These are phyloP conservation scores for Tragulus kanchil DNA, from an alignment of 2,113 vertebrate species.

Conservation along the genomic window DNA sequence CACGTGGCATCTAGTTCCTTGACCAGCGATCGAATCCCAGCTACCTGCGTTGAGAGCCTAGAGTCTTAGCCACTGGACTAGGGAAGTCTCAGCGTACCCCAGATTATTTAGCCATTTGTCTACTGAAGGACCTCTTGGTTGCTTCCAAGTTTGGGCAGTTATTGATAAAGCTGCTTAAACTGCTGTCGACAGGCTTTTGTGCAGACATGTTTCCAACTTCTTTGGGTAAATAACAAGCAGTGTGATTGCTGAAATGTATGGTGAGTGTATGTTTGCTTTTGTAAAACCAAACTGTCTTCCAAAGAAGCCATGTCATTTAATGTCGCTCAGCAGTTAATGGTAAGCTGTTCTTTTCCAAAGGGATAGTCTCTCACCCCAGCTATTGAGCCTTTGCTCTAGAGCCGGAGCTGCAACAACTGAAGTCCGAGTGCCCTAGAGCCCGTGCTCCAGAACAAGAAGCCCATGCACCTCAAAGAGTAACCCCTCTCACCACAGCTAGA, in stretches of 20 bases:
- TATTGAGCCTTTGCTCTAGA: background rate
- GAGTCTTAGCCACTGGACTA: no score
- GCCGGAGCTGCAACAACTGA: background rate
- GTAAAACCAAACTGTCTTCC: background rate
- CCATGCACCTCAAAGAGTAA: background rate
- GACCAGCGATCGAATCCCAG: no score
- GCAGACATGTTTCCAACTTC: background rate
- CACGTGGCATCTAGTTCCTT: no score
- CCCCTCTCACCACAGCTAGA: background rate
- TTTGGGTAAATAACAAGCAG: background rate
- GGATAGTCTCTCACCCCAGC: no score
- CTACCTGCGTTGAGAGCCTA: no score
- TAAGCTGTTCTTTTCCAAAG: no score
- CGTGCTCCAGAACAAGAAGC: background rate
- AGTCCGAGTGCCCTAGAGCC: background rate
- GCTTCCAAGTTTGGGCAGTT: background rate
- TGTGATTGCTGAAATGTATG: background rate
- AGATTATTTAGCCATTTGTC: background rate
- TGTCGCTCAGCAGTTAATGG: background rate
- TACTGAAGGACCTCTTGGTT: background rate
- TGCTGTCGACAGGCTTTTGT: background rate
- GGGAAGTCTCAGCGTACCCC: no score
- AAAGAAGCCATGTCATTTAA: background rate
- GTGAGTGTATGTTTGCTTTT: background rate
- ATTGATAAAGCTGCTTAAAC: background rate